A percentile compares a stretch with the other conserved stretches of the same genome.
Conservation (phyloP, 2,113 vertebrate genomes). For the Nothobranchius kuhntae region DNA sequence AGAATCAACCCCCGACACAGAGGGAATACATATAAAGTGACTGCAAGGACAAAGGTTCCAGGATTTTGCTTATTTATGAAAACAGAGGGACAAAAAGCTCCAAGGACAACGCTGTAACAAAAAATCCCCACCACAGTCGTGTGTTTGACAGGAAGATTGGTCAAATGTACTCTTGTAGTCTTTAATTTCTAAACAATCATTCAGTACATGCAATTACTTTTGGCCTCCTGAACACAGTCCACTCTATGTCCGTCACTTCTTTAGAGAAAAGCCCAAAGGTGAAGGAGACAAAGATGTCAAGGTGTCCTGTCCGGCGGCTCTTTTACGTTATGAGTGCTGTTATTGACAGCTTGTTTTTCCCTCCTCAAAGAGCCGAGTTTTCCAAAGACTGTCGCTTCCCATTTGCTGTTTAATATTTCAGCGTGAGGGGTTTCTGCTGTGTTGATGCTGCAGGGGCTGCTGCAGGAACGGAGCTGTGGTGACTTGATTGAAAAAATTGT, state of each 20-base stretch:
- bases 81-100: neutral
- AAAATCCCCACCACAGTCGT: neutral
- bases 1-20: neutral
- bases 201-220: no score
- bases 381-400: constrained; percentile 71
- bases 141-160: neutral
- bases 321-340: constrained; percentile 16
- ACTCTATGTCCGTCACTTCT: neutral
- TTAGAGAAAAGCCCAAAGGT: constrained; percentile 35
- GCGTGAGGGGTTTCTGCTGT: constrained; percentile 43
- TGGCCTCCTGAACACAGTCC: no score
- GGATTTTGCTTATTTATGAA: constrained; percentile 21
- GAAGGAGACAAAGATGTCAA: constrained; percentile 41
- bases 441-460: constrained; percentile 47
- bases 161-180: neutral
- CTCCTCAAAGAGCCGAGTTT: constrained; percentile 66
- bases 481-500: constrained; percentile 46
- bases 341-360: constrained; percentile 71
- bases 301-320: constrained; percentile 4
- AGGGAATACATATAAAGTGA: constrained; percentile 21
- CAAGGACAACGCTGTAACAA: neutral
- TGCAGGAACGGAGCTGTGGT: constrained; percentile 29
- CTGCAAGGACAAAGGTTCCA: constrained; percentile 14
- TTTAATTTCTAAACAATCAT: no score
- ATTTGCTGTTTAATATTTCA: constrained; percentile 79